phyloP scores from a whole-genome alignment of 1,140 invertebrate species.

The Pogonomyrmex californicus region DNA sequence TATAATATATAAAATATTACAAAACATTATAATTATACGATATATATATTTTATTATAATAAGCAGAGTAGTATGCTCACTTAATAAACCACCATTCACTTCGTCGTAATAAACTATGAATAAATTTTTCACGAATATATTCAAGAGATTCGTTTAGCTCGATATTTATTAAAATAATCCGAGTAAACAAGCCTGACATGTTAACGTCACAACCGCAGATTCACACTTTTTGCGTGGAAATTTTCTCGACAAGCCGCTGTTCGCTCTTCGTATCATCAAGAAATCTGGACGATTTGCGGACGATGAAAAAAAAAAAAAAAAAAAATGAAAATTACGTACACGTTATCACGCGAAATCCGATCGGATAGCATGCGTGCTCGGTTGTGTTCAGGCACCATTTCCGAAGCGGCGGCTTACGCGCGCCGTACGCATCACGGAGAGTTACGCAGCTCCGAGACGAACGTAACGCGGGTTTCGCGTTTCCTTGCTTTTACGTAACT shows the following conservation, averaged over 20 bases:
- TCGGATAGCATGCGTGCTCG: neutral
- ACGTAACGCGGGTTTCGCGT: slow-evolving; percentile 66
- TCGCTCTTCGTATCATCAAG: neutral
- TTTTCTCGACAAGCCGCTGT: neutral
- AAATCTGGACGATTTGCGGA: neutral
- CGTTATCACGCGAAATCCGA: slow-evolving; percentile 24
- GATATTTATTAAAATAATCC: neutral
- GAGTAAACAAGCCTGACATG: neutral
- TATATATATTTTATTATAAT: no score
- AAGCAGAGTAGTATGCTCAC: neutral
- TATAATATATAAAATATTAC: neutral
- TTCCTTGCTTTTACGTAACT: slow-evolving; percentile 81
- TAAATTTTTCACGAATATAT: neutral
- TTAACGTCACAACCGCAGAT: neutral
- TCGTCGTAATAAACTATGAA: neutral
- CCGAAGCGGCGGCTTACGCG: neutral
- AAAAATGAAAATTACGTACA: slow-evolving; percentile 5
- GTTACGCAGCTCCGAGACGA: slow-evolving; percentile 67
- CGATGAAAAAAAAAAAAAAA: neutral
- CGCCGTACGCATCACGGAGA: slow-evolving; percentile 34
- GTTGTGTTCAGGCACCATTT: neutral
- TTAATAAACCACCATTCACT: no score
- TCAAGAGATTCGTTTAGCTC: neutral
- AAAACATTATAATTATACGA: neutral
- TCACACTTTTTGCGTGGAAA: neutral